Conservation (phyloP, 2,888 invertebrate species). For the Priocnemis perturbator region DNA sequence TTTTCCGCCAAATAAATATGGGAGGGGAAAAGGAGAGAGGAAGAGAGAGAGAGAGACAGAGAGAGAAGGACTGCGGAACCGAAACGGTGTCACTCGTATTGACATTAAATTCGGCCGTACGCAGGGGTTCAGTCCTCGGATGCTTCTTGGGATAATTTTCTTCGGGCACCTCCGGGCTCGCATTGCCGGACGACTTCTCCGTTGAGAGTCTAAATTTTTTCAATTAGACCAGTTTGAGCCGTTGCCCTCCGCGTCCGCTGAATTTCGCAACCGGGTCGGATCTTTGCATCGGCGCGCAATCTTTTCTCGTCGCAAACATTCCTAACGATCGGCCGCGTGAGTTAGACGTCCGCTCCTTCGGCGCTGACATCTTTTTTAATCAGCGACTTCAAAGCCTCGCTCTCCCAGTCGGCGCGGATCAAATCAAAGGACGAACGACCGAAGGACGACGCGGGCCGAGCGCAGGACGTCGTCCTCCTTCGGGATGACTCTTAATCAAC, state of each 20-base stretch:
- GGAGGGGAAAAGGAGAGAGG: neutral
- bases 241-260: no score
- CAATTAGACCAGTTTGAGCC: no score
- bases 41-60: neutral
- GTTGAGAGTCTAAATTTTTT: no score
- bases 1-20: conserved; percentile 26
- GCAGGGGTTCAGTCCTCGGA: neutral
- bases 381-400: conserved; percentile 71
- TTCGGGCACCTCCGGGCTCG: no score
- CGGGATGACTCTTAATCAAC: conserved; percentile 59
- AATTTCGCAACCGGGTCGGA: no score
- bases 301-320: neutral
- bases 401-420: conserved; percentile 55
- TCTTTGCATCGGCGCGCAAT: no score
- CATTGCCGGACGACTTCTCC: no score
- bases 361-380: conserved; percentile 69
- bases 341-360: conserved; percentile 34
- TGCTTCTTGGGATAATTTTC: no score
- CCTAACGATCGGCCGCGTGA: conserved; percentile 22
- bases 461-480: conserved; percentile 29
- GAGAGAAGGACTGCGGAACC: conserved; percentile 2
- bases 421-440: conserved; percentile 63
- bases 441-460: conserved; percentile 36
- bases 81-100: conserved; percentile 32
- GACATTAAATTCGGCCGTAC: conserved; percentile 18